These are phyloP conservation scores for Hybognathus amarus DNA, from an alignment of 2,797 vertebrate species.

Conservation along the genomic window DNA sequence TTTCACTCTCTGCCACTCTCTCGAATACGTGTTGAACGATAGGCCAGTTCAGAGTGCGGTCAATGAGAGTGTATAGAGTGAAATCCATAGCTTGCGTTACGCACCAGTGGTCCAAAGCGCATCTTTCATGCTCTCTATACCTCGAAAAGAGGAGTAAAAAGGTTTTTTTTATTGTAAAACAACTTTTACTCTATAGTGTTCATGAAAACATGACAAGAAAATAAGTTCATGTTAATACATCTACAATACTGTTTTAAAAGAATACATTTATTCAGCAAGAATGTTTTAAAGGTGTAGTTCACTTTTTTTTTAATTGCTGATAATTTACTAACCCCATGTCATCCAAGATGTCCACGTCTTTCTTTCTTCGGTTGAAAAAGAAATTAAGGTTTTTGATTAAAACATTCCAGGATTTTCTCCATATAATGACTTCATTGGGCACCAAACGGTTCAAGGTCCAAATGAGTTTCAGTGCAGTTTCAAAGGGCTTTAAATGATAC, in stretches of 20 bases:
- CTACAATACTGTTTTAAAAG: neutral
- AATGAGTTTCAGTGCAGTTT: too few relatives aligned
- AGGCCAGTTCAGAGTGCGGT: slow-evolving; percentile 73
- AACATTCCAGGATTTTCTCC: too few relatives aligned
- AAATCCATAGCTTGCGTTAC: slow-evolving; percentile 30
- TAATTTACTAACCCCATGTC: too few relatives aligned
- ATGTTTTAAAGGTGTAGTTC: neutral
- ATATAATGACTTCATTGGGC: too few relatives aligned
- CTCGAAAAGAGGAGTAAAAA: neutral
- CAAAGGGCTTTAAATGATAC: too few relatives aligned
- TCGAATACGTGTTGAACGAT: slow-evolving; percentile 64
- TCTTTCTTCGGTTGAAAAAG: too few relatives aligned
- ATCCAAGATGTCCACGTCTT: too few relatives aligned
- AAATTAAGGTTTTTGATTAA: too few relatives aligned
- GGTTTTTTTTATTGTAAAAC: neutral
- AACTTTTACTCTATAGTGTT: neutral
- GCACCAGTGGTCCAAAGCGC: neutral
- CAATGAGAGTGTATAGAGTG: slow-evolving; percentile 62
- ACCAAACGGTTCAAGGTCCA: too few relatives aligned
- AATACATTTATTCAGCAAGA: neutral
- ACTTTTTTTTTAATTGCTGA: too few relatives aligned
- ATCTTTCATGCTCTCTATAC: neutral
- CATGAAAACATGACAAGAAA: neutral
- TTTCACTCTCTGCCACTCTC: slow-evolving; percentile 19
- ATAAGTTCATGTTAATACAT: neutral